Evolutionary conservation across 2,888 invertebrate species (phyloP).

Genomic region (Hymenopus coronatus): DNA sequence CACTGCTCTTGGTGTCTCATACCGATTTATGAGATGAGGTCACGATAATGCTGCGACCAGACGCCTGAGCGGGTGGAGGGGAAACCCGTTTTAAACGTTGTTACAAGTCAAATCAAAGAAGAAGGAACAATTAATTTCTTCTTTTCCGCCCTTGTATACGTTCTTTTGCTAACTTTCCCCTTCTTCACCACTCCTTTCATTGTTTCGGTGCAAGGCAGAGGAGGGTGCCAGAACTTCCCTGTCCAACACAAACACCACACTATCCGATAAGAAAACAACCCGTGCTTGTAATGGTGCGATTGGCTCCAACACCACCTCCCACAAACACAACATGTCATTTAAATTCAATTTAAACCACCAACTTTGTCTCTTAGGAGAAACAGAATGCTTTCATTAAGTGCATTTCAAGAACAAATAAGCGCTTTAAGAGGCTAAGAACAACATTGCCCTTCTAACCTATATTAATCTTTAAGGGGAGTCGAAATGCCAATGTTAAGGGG

Average conservation of each 20-base stretch:
- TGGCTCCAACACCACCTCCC: background rate
- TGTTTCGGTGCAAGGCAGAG: conserved; percentile 24
- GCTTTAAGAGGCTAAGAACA: background rate
- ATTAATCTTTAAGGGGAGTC: too few relatives aligned
- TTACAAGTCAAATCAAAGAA: conserved; percentile 14
- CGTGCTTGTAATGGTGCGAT: background rate
- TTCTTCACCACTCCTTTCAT: conserved; percentile 13
- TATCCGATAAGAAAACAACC: background rate
- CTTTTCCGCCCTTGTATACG: background rate
- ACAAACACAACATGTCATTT: background rate
- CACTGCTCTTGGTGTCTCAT: background rate
- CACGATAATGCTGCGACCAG: conserved; percentile 3
- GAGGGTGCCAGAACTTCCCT: conserved; percentile 13
- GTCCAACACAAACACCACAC: background rate
- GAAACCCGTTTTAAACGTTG: background rate
- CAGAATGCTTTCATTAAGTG: background rate
- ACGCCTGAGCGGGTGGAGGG: background rate
- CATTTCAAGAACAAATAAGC: background rate
- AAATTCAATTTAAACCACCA: background rate
- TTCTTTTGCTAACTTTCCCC: conserved; percentile 2
- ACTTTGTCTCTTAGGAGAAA: background rate
- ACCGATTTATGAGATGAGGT: conserved; percentile 12
- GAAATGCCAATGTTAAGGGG: too few relatives aligned
- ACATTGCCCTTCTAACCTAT: background rate
- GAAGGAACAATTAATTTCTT: conserved; percentile 20